Evolutionary conservation across 2,888 invertebrate species (phyloP).

Genomic region (Euplexia lucipara): DNA sequence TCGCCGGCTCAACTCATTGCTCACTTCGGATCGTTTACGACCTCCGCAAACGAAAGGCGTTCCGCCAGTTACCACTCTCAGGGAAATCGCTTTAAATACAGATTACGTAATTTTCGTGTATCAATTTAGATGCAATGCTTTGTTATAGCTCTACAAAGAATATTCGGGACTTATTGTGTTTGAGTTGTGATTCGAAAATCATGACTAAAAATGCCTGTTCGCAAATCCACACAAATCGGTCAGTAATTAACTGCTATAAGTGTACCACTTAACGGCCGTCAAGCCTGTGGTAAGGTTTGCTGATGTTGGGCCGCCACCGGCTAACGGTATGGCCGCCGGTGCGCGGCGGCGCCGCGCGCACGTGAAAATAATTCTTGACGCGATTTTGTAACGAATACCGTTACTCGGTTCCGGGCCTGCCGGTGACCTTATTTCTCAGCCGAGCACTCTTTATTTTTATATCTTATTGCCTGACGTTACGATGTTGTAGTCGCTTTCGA

Average conservation of each 20-base stretch:
- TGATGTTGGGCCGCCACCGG: slow-evolving; percentile 75
- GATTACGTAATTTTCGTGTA: slow-evolving; percentile 70
- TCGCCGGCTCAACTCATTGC: slow-evolving; percentile 57
- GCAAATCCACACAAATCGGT: slow-evolving; percentile 44
- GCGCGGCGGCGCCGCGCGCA: slow-evolving; percentile 83
- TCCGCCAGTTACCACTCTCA: slow-evolving; percentile 63
- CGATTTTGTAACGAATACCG: slow-evolving; percentile 90
- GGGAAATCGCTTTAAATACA: slow-evolving; percentile 72
- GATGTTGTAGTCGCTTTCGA: slow-evolving; percentile 68
- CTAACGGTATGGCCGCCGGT: slow-evolving; percentile 81
- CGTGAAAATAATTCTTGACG: slow-evolving; percentile 91
- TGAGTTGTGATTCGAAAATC: background rate
- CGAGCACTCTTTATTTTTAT: slow-evolving; percentile 87
- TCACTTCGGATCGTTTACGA: slow-evolving; percentile 71
- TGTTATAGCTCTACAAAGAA: slow-evolving; percentile 30
- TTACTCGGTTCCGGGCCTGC: slow-evolving; percentile 89
- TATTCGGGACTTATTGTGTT: slow-evolving; percentile 14
- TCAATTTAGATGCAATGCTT: slow-evolving; percentile 41
- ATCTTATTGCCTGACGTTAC: slow-evolving; percentile 83
- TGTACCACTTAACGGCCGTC: slow-evolving; percentile 80
- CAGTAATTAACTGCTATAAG: slow-evolving; percentile 61
- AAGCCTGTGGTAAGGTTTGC: slow-evolving; percentile 76
- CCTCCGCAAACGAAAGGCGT: slow-evolving; percentile 73
- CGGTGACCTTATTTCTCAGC: slow-evolving; percentile 88
- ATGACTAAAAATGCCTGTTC: slow-evolving; percentile 9